Base-by-base conservation (phyloP, 2,797 vertebrate species). In the Oryzias dopingdopingensis region DNA sequence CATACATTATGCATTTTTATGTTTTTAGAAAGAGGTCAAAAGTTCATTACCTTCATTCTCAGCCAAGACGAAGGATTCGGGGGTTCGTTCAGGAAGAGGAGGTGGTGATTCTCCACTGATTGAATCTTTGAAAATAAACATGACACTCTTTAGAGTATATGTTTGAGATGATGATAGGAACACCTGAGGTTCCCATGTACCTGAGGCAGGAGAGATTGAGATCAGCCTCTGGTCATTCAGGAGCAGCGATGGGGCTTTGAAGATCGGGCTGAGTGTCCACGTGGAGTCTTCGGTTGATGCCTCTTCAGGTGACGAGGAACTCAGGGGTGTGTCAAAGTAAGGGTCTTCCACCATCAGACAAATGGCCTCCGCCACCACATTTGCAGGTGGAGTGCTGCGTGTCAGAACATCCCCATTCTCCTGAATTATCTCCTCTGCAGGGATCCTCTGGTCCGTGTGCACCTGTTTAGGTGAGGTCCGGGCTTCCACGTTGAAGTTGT, bases 61-160 rank as follows among this genome's bases (percentile, higher is more conserved):
- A 23, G 85, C 85, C 73, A 97, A 82, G 1, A 94, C 83, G 22
- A 93, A 99, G 47, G 96, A 99, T 60, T 96, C 96, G 0, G 95
- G 94, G 0, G 96, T 99, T 77, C 96, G 88, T 73, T 94, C 83
- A 4, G 97, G 97, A 63, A 98, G 76, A n/a, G 96, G 95, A 1
- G 97, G 97, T 47, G 96, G 93, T 0, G 37, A 67, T 0, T 96
- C 93, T 1, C 91, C 92, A 17, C 92, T 85, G 6, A 42, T 32
- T 4, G 24, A 18, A 51, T 37, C 62, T 56, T 64, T 54, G 23
- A 12, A 42, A 20, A 61, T 4, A 70, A 6, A 82, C 84, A 45
- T 32, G 68, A 59, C 73, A 59, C 40, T 56, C 6, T 23, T 18
- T 18, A 7, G 41, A 4, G 5, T 42, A 37, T 29, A 1, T 16